Conservation (phyloP, 2,113 vertebrate species). For the Malaclemys terrapin region DNA sequence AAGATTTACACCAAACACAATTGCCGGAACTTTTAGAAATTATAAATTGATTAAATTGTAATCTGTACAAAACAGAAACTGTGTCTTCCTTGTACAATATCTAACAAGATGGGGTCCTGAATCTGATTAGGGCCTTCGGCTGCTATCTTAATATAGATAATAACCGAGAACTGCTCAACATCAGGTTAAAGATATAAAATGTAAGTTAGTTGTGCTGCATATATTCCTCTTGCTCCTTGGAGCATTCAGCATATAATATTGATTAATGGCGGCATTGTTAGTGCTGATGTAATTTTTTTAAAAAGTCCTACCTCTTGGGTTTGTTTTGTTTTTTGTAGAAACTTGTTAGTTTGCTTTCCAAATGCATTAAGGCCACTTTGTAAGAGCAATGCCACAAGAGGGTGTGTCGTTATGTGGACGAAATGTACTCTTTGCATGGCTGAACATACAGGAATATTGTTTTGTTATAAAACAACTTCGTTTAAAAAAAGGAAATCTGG, state of each 20-base stretch:
- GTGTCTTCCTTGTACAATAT: neutral
- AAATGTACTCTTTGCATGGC: neutral
- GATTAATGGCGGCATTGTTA: neutral
- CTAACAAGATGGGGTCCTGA: neutral
- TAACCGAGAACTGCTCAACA: neutral
- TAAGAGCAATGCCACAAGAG: neutral
- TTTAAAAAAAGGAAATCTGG: neutral
- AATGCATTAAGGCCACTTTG: neutral
- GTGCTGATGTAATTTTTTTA: neutral
- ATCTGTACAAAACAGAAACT: neutral
- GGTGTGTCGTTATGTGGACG: neutral
- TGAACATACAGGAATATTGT: neutral
- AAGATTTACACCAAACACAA: neutral
- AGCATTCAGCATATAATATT: neutral
- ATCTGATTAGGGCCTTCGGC: neutral
- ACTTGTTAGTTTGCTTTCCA: neutral
- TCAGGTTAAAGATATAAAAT: accelerated
- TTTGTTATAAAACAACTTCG: neutral
- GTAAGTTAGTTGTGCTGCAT: neutral
- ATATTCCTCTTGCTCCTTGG: neutral
- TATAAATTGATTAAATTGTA: neutral
- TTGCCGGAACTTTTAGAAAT: neutral
- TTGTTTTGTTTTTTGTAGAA: neutral
- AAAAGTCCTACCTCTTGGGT: neutral
- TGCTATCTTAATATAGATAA: neutral